Evolutionary conservation across 2,888 invertebrate genomes (phyloP), one percentile per base, ranked within the genome.

Genomic region (Patella depressa): DNA sequence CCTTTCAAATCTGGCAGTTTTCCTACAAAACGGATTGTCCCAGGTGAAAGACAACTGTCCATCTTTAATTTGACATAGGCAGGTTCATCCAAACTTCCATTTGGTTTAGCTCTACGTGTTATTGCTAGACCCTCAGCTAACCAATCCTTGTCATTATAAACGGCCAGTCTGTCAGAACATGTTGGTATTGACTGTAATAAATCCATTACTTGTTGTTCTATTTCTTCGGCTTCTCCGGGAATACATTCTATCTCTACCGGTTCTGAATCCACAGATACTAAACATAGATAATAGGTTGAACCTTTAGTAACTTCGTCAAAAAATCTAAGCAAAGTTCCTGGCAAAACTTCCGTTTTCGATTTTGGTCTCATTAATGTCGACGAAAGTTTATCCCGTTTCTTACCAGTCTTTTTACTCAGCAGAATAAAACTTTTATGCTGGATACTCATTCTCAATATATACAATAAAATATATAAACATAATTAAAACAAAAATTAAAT

Each of bases 11-110:
- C 86, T 53, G 84, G 81, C 4, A 89, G 73, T 45, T 77, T 74
- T 17, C 88, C 88, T 80, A 84, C 87, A 80, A 84, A 89, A 74
- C 84, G 74, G 45, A 89, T 72, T 17, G 84, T 76, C 34, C 88
- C 89, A 19, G 81, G 75, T 53, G 87, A 74, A 59, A 87, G 85
- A 55, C 79, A 81, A 14, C 86, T 82, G 3, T 82, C 82, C 15
- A 83, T 85, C 78, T 87, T 87, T n/a, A 87, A 81, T 74, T 84
- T 85, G 34, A 89, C 87, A 74, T 83, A 83, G 4, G 88, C 88
- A 9, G 53, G 74, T 72, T 88, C 88, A 24, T 85, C 86, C 19
- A 80, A 78, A 45, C 45, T 45, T 45, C 1, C 45, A 45, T 45
- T 45, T 45, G 45, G 1, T 45, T 45, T 45, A 45, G 45, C 45